A percentile compares a stretch with the other conserved stretches of the same genome.
These are phyloP conservation scores for Cerceris ruficornis DNA, from an alignment of 2,888 invertebrate genomes.

Conservation along the genomic window DNA sequence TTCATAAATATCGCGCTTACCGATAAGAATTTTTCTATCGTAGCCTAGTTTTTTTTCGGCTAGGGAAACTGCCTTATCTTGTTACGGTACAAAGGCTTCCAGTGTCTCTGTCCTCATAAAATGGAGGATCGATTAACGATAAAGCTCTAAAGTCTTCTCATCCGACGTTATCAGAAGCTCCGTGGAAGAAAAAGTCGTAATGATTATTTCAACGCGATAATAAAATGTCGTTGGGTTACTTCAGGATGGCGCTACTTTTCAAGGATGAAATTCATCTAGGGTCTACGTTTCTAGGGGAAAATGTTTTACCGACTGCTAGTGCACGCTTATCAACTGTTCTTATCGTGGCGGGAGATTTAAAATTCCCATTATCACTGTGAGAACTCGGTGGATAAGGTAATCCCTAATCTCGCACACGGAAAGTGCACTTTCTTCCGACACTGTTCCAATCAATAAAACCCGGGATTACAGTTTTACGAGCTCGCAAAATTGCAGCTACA, in stretches of 20 bases:
- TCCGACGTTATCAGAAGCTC: background rate
- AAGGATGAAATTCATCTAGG: background rate
- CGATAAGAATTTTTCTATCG: too few relatives aligned
- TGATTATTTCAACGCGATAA: background rate
- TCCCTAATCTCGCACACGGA: background rate
- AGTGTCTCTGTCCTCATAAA: too few relatives aligned
- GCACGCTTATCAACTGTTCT: constrained; percentile 20
- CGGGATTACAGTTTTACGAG: background rate
- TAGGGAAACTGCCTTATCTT: constrained; percentile 12
- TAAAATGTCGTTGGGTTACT: background rate
- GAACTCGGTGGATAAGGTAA: background rate
- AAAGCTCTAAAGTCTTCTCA: background rate
- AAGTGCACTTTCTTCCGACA: background rate
- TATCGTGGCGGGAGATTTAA: constrained; percentile 7
- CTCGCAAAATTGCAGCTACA: constrained; percentile 5
- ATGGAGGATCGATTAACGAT: too few relatives aligned
- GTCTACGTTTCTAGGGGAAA: constrained; percentile 15
- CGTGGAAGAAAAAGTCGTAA: background rate
- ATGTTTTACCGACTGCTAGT: constrained; percentile 45
- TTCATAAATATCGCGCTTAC: too few relatives aligned
- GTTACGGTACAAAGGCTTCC: constrained; percentile 3
- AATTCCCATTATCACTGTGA: background rate
- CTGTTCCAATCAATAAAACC: background rate
- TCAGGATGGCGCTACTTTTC: background rate
- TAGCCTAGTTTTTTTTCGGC: background rate